phyloP scores from a whole-genome alignment of 2,888 invertebrate species.

The Seladonia tumulorum region DNA sequence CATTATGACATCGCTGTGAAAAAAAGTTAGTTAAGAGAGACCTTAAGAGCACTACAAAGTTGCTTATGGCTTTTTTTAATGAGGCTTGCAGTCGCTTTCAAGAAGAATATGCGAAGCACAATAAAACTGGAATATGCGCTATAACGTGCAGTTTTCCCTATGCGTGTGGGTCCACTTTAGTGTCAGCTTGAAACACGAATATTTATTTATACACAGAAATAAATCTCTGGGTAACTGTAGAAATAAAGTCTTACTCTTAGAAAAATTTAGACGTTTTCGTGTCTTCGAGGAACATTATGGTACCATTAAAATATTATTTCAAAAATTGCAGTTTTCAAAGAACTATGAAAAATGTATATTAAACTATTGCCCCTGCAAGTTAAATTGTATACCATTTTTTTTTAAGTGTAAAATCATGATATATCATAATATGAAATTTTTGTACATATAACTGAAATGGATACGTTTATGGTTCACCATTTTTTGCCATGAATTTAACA shows the following conservation, averaged over 20 bases:
- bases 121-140: neutral
- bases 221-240: neutral
- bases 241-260: neutral
- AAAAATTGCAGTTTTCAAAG: neutral
- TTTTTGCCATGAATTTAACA: too few species aligned
- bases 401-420: too few species aligned
- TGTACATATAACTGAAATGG: neutral
- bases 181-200: neutral
- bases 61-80: constrained; percentile 16
- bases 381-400: too few species aligned
- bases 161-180: neutral
- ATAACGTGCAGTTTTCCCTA: too few species aligned
- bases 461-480: too few species aligned
- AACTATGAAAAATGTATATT: too few species aligned
- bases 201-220: neutral
- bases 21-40: neutral
- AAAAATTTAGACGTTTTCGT: neutral
- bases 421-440: neutral
- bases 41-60: neutral
- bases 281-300: neutral
- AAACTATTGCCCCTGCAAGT: too few species aligned
- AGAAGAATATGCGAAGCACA: neutral
- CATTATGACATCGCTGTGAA: constrained; percentile 8
- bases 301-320: neutral
- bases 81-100: neutral